Conservation (phyloP, 2,888 invertebrate species). For the Eupithecia centaureata region DNA sequence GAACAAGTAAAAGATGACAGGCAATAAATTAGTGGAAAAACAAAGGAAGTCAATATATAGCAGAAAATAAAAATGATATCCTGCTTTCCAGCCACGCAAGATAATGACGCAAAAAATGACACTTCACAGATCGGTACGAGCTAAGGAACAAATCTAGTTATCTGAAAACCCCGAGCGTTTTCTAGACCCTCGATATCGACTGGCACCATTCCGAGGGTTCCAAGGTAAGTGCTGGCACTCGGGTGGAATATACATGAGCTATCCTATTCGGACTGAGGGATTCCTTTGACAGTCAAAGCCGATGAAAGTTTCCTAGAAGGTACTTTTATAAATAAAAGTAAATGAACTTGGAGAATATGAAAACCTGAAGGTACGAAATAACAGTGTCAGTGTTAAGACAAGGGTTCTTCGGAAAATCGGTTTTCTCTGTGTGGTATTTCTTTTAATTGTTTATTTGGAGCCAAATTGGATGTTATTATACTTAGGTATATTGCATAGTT, state of each 20-base stretch:
- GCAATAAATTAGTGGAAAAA: background rate
- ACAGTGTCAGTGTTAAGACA: background rate
- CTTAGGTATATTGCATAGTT: no score
- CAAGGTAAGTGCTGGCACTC: slow-evolving; percentile 37
- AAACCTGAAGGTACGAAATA: slow-evolving; percentile 6
- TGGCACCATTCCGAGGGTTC: slow-evolving; percentile 24
- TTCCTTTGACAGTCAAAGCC: slow-evolving; percentile 32
- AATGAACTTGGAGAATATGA: background rate
- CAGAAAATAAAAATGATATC: background rate
- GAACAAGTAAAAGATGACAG: background rate
- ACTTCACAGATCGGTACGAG: background rate
- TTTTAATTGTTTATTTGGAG: no score
- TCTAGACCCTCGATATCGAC: slow-evolving; percentile 36
- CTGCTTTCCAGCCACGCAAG: background rate
- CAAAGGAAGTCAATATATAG: background rate
- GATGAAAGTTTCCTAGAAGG: slow-evolving; percentile 5
- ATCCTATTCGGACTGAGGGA: slow-evolving; percentile 31
- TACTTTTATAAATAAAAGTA: background rate
- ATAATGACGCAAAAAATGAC: background rate
- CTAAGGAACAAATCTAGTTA: slow-evolving; percentile 17
- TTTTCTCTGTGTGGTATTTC: no score
- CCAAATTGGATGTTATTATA: no score
- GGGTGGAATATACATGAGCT: slow-evolving; percentile 39
- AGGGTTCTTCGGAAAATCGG: background rate
- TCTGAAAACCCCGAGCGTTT: slow-evolving; percentile 13